Evolutionary conservation across 1,140 invertebrate species (phyloP), one percentile per base, ranked within the genome.

Genomic region (Dolichoris vasculosae): DNA sequence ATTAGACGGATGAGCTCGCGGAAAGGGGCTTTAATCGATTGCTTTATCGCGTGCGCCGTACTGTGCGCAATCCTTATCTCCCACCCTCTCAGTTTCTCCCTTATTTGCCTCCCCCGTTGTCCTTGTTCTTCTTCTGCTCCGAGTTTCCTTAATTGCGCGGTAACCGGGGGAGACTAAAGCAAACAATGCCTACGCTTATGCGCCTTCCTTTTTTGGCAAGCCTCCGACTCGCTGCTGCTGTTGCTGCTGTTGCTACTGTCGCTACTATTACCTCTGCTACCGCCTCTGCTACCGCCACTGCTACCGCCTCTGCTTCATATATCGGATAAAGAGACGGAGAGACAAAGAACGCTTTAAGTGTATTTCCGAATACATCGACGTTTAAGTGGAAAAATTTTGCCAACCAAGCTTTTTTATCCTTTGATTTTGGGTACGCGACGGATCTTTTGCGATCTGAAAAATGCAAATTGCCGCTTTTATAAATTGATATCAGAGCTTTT

Each of bases 1-100:
- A 81, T 85, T 85, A 85, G 84, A 85, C 79, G 84, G 84, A 81
- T 85, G 84, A 85, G 84, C 84, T 85, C 84, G 84, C 84, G 84
- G 84, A 85, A 82, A 85, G 84, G 84, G 69, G 13, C 78, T 76
- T 79, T 85, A 85, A 85, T 81, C 84, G 84, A 85, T 85, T 82
- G 71, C 84, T 85, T 79, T 85, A 85, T 85, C 84, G 84, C 84
- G 78, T 85, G 83, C 40, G 30, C 71, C 32, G 55, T 76, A 67
- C 63, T 67, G 77, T 80, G 85, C 83, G 63, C 63, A 86, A 77
- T 69, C 83, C 83, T 81, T 79, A 63, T 73, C 87, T 64, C 79
- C 38, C 82, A 32, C 48, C 71, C 73, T 38, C 83, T 83, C 83
- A 76, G 67, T 63, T 23, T 46, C 59, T 84, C 76, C 43, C 46